A percentile compares a stretch with the other conserved stretches of the same genome.
Evolutionary conservation across 1,140 invertebrate genomes (phyloP).

Genomic region (Parapsyche elsis): DNA sequence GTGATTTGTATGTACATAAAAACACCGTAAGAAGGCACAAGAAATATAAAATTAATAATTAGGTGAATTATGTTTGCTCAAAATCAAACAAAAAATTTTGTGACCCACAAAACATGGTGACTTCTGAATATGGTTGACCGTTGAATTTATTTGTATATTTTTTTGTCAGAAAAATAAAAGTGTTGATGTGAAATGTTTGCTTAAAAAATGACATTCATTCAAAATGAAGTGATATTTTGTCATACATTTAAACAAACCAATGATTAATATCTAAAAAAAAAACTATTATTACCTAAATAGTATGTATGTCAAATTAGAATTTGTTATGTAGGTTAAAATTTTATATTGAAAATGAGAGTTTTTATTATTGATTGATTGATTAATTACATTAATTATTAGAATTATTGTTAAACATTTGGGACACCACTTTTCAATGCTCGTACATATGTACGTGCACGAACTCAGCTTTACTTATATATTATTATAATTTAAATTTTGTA

Average conservation of each 20-base stretch:
- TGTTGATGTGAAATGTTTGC: neutral
- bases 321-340: conserved; percentile 48
- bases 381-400: conserved; percentile 14
- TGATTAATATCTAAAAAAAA: conserved; percentile 11
- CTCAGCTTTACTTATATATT: neutral
- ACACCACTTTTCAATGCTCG: neutral
- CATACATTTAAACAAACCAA: conserved; percentile 2
- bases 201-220: neutral
- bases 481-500: conserved; percentile 20
- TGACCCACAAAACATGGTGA: no score
- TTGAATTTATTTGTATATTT: no score
- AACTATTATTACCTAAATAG: conserved; percentile 12
- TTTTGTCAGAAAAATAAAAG: no score
- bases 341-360: conserved; percentile 37
- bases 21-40: neutral
- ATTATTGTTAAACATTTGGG: conserved; percentile 6
- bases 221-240: conserved; percentile 34
- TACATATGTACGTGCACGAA: neutral
- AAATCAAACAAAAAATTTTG: neutral
- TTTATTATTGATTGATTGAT: conserved; percentile 39
- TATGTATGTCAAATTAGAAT: conserved; percentile 28
- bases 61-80: conserved; percentile 9
- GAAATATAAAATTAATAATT: neutral
- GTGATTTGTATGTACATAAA: neutral
- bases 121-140: no score